Percentiles rank a stretch among this genome's conserved stretches.
Evolutionary conservation across 2,888 invertebrate genomes (phyloP).

Genomic region (Drosophila cognata): DNA sequence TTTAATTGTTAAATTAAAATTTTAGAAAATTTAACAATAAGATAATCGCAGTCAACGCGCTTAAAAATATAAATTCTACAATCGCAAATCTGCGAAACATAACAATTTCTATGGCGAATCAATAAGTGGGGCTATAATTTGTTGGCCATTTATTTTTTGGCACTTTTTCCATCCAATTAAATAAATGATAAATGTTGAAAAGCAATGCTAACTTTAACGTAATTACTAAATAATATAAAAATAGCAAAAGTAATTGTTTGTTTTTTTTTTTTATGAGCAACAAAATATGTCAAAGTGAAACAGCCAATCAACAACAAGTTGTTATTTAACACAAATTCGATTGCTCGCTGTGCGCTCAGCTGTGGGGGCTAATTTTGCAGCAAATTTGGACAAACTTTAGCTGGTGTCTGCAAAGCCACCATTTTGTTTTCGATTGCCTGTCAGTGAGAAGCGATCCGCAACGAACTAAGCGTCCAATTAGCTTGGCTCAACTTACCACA

Average conservation of each 20-base stretch:
- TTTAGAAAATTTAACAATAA: not conserved
- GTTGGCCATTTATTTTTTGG: not conserved
- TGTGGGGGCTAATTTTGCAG: not conserved
- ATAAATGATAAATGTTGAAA: not conserved
- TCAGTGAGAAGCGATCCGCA: constrained; percentile 20
- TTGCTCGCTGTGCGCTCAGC: not conserved
- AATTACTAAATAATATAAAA: not conserved
- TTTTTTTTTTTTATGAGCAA: not conserved
- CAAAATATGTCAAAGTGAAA: not conserved
- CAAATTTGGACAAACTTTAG: not conserved
- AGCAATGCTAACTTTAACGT: not conserved
- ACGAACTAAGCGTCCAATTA: constrained; percentile 63
- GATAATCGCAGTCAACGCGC: not conserved
- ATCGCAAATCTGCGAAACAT: not conserved
- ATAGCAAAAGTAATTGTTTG: not conserved
- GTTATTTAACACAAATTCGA: not conserved
- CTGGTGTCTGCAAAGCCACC: constrained; percentile 16
- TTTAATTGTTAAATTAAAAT: not conserved
- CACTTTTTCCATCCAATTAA: not conserved
- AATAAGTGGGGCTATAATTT: not conserved
- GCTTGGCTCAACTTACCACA: constrained; percentile 34
- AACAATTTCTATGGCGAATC: not conserved
- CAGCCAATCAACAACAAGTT: not conserved
- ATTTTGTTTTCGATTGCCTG: constrained; percentile 33
- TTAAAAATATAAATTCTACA: not conserved